Conservation (phyloP, 2,888 invertebrate species). For the Patella depressa region DNA sequence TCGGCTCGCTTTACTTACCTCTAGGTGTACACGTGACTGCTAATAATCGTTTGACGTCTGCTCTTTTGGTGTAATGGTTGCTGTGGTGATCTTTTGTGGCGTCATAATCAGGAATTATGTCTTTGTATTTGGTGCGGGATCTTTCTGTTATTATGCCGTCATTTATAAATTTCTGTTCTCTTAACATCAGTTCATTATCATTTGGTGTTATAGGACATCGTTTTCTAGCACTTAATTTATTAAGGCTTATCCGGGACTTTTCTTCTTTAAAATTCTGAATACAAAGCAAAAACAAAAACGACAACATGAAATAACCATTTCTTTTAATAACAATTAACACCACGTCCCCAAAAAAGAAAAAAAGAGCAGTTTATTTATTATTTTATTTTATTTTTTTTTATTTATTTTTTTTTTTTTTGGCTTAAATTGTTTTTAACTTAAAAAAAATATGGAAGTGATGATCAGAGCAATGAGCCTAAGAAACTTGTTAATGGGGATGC, state of each 20-base stretch:
- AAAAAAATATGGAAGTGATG: too few species aligned
- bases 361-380: too few species aligned
- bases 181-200: conserved; percentile 46
- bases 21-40: conserved; percentile 46
- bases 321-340: too few species aligned
- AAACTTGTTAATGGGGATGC: too few species aligned
- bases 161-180: conserved; percentile 62
- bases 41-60: conserved; percentile 55
- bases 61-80: conserved; percentile 57
- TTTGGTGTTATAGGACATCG: conserved; percentile 50
- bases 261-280: conserved; percentile 46
- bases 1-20: background rate
- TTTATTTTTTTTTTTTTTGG: too few species aligned
- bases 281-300: background rate
- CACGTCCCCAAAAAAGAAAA: too few species aligned
- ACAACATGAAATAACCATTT: too few species aligned
- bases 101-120: conserved; percentile 66
- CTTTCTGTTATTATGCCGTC: conserved; percentile 63
- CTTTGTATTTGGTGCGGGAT: conserved; percentile 61
- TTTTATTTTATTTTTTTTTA: too few species aligned
- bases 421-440: too few species aligned
- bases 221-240: conserved; percentile 54
- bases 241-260: conserved; percentile 41
- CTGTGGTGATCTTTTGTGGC: conserved; percentile 57
- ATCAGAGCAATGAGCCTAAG: too few species aligned